phyloP scores from a whole-genome alignment of 2,113 vertebrate species.

The Amia ocellicauda region DNA sequence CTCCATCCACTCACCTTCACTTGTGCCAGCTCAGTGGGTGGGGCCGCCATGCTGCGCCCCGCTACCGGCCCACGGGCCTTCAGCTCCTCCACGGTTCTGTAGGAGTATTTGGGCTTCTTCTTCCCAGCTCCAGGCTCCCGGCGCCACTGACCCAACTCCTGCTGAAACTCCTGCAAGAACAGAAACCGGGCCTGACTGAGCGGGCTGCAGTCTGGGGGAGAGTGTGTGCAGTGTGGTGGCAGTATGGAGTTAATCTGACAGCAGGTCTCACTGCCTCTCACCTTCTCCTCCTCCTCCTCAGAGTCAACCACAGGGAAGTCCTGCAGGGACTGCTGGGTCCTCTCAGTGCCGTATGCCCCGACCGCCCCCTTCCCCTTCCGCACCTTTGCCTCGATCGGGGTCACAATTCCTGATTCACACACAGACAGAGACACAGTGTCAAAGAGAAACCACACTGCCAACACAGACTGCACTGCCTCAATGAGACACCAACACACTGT shows the following conservation, averaged over 20 bases:
- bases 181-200: too few relatives aligned
- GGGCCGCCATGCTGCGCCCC: conserved; percentile 68
- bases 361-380: conserved; percentile 96
- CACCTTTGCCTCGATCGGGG: conserved; percentile 94
- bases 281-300: conserved; percentile 93
- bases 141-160: conserved; percentile 94
- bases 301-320: conserved; percentile 93
- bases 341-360: conserved; percentile 91
- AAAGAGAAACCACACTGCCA: neutral
- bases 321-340: conserved; percentile 85
- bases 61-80: conserved; percentile 84
- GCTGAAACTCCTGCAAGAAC: conserved; percentile 80
- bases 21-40: conserved; percentile 90
- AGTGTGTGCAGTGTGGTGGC: neutral
- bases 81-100: conserved; percentile 90
- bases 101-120: conserved; percentile 93
- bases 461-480: neutral
- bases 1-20: conserved; percentile 73
- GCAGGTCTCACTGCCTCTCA: conserved; percentile 31
- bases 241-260: neutral
- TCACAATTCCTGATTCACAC: conserved; percentile 94
- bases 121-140: conserved; percentile 83
- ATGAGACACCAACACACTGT: neutral
- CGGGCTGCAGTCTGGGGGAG: conserved; percentile 10
- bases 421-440: conserved; percentile 1